These are phyloP conservation scores for Microtus pennsylvanicus DNA, from an alignment of 2,113 vertebrate genomes.

Conservation along the genomic window DNA sequence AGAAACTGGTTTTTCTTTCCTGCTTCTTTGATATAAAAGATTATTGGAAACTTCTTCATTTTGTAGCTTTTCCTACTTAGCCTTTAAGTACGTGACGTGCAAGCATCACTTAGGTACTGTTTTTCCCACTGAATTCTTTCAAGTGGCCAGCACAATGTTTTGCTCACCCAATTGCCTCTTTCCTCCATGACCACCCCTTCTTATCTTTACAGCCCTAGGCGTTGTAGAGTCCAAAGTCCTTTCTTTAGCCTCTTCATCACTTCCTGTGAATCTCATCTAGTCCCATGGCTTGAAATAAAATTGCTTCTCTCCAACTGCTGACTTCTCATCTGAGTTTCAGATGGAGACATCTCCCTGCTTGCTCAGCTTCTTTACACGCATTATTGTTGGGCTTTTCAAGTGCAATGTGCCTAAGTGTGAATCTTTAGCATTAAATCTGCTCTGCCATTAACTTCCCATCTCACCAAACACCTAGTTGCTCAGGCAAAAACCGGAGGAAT, in stretches of 20 bases:
- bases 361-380: background rate
- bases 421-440: background rate
- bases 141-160: background rate
- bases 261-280: background rate
- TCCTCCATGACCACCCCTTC: background rate
- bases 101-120: background rate
- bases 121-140: background rate
- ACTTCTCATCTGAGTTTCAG: background rate
- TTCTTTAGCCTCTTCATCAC: background rate
- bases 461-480: background rate
- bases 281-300: background rate
- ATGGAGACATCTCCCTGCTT: background rate
- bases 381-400: background rate
- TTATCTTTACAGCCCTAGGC: background rate
- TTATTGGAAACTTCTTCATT: background rate
- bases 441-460: background rate
- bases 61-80: background rate
- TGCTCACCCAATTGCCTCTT: background rate
- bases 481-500: background rate
- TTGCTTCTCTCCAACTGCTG: background rate
- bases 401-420: background rate
- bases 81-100: background rate
- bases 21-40: conserved; percentile 12
- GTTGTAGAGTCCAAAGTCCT: background rate
- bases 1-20: background rate